Percentiles rank a stretch among this genome's conserved stretches.
These are phyloP conservation scores for Neomorphus geoffroyi DNA, from an alignment of 2,797 vertebrate species.

Conservation along the genomic window DNA sequence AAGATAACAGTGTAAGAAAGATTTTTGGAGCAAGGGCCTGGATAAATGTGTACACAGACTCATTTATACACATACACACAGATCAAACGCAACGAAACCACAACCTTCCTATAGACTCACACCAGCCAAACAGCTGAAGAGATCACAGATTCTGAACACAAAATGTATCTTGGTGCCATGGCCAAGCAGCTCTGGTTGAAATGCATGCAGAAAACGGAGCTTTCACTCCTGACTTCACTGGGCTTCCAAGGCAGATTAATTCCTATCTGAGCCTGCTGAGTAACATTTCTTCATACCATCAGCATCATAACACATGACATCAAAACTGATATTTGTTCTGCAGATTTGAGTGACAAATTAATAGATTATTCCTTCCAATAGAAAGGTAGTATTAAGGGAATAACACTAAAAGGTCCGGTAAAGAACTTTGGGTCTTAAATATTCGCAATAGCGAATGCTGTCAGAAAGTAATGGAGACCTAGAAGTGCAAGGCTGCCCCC, in stretches of 20 bases:
- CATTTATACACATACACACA: neutral
- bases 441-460: neutral
- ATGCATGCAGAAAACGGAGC: neutral
- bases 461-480: neutral
- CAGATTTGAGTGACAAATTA: neutral
- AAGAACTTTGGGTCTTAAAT: neutral
- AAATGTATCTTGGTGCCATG: neutral
- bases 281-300: neutral
- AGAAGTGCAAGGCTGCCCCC: neutral
- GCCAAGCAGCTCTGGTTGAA: neutral
- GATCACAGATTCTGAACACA: neutral
- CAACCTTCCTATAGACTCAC: neutral
- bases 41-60: neutral
- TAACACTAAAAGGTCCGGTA: neutral
- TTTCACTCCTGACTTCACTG: neutral
- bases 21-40: neutral
- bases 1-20: neutral
- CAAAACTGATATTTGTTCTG: neutral
- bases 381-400: neutral
- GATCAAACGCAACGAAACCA: neutral
- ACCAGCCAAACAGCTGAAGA: neutral
- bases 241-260: neutral
- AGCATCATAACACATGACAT: accelerated
- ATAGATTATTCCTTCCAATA: neutral
- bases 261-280: neutral